These are phyloP conservation scores for Eupithecia centaureata DNA, from an alignment of 2,888 invertebrate genomes.

Conservation along the genomic window DNA sequence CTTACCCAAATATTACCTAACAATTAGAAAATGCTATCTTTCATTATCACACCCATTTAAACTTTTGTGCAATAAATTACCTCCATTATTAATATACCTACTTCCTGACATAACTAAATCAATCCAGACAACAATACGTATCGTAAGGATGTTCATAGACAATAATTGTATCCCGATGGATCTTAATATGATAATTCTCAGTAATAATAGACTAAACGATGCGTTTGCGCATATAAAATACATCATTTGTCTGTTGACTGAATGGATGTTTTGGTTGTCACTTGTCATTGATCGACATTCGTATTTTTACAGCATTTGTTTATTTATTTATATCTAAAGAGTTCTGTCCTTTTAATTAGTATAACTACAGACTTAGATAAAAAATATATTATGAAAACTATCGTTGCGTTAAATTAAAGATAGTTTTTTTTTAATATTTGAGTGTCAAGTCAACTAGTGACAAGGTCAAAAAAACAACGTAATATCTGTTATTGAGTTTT, in stretches of 20 bases:
- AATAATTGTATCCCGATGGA: slow-evolving; percentile 17
- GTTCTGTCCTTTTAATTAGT: too few relatives aligned
- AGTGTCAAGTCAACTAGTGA: neutral
- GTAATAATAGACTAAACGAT: slow-evolving; percentile 53
- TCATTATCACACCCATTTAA: too few relatives aligned
- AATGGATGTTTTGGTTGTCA: slow-evolving; percentile 48
- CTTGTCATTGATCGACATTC: slow-evolving; percentile 42
- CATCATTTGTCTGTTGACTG: slow-evolving; percentile 57
- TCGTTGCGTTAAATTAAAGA: neutral
- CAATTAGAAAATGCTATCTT: too few relatives aligned
- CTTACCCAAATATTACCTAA: too few relatives aligned
- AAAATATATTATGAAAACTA: too few relatives aligned
- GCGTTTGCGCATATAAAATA: slow-evolving; percentile 63
- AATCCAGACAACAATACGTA: slow-evolving; percentile 30
- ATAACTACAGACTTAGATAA: too few relatives aligned
- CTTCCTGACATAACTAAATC: neutral
- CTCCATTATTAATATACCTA: too few relatives aligned
- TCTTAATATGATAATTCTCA: slow-evolving; percentile 52
- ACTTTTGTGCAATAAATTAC: too few relatives aligned
- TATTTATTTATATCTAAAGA: too few relatives aligned
- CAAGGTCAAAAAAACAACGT: neutral
- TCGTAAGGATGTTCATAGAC: slow-evolving; percentile 22
- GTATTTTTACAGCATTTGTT: slow-evolving; percentile 4
- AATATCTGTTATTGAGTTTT: slow-evolving; percentile 15
- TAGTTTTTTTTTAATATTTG: neutral